Conservation (phyloP, 2,797 vertebrate genomes). For the Bradypus variegatus region DNA sequence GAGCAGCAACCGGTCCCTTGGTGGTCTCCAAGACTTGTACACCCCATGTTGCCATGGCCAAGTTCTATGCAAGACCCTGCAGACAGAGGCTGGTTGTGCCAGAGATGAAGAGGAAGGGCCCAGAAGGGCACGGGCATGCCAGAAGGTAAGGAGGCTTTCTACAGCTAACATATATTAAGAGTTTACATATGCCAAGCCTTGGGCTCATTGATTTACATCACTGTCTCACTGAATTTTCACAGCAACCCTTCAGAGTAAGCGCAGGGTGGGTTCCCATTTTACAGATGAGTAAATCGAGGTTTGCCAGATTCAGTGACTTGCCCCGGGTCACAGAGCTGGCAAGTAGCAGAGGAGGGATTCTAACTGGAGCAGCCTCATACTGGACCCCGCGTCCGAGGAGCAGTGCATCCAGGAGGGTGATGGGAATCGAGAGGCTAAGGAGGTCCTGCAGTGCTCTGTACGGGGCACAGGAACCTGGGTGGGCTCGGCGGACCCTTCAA, state of each 20-base stretch:
- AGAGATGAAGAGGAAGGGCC: background rate
- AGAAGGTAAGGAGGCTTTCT: too few species aligned
- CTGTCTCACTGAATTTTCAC: background rate
- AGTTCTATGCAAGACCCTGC: background rate
- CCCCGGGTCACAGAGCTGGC: background rate
- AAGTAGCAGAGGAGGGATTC: background rate
- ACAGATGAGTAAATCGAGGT: background rate
- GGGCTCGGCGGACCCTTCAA: background rate
- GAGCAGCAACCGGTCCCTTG: too few species aligned
- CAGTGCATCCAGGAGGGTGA: background rate
- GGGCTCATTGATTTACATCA: background rate
- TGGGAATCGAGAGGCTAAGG: too few species aligned
- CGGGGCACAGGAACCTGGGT: background rate
- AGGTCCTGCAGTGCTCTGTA: background rate
- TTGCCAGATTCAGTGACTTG: background rate
- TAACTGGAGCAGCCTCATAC: background rate
- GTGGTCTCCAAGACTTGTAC: too few species aligned
- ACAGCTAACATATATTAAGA: background rate
- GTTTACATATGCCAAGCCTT: accelerated
- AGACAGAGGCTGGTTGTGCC: background rate
- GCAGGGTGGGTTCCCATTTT: background rate
- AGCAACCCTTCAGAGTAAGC: background rate
- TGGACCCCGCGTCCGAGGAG: background rate
- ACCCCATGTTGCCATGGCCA: background rate
- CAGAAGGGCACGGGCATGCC: background rate